Base-by-base conservation (phyloP, 2,888 invertebrate species). In the Macrosoma leucophasiata region DNA sequence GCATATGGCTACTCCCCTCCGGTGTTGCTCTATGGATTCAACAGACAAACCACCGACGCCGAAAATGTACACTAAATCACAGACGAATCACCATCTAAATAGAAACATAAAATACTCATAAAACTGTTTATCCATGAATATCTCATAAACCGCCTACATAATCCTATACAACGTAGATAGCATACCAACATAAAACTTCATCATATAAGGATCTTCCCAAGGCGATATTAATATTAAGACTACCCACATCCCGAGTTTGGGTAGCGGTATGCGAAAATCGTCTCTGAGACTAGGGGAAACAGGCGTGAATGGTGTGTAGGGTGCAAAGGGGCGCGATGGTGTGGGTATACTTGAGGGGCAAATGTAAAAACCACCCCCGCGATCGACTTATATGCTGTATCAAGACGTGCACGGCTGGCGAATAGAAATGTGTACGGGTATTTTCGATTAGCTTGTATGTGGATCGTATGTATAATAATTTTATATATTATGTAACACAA, bases 321-420 rank as follows among this genome's bases (percentile, higher is more conserved):
- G 41, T 50, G 13, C 24, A 10, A 25, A 48, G 49, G 46, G 54
- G 43, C 47, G 49, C 46, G 44, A 51, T 49, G 49, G 76, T 55
- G 52, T 71, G 77, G 58, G 75, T 73, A 59, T 60, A 67, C 81
- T 73, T 77, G 73, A 57, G 74, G 82, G 72, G 77, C 51, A 74
- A 81, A 75, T 79, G 82, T 74, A 81, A 82, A 76, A 78, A 78
- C 78, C 79, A 78, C 84, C 82, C 73, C 57, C 76, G 75, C 78
- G 78, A 82, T 82, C 82, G 81, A 82, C 82, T 82, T 82, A 79
- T 82, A 77, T 76, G 78, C 71, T 79, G 78, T 81, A 78, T 79
- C 77, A 82, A 82, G 81, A 81, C 78, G 69, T 52, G 53, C 35
- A 38, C 55, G 59, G 18, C 38, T 41, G 44, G 36, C 19, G 13